phyloP scores from a whole-genome alignment of 2,113 vertebrate genomes.

The Elephantulus edwardii region DNA sequence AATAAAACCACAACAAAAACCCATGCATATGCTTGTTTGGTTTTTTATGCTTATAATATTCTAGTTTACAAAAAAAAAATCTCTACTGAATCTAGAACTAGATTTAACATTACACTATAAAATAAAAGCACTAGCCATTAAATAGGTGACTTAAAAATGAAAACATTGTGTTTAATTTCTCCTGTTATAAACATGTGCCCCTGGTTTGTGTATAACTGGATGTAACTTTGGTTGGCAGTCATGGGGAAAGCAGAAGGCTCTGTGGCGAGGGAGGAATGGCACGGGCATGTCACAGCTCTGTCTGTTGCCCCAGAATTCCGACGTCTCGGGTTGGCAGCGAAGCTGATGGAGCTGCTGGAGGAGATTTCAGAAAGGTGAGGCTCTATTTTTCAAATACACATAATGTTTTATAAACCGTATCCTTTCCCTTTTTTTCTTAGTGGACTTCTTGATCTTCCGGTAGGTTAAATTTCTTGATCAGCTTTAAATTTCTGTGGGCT shows the following conservation, averaged over 20 bases:
- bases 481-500: neutral
- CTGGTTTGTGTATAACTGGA: neutral
- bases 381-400: neutral
- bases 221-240: conserved; percentile 81
- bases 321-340: conserved; percentile 94
- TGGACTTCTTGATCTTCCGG: neutral
- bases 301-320: conserved; percentile 97
- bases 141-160: conserved; percentile 4
- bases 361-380: conserved; percentile 96
- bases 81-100: neutral
- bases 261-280: conserved; percentile 96
- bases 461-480: neutral
- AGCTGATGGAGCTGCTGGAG: conserved; percentile 96
- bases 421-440: neutral
- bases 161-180: neutral
- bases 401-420: neutral
- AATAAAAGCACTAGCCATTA: neutral
- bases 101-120: neutral
- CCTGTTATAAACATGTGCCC: neutral
- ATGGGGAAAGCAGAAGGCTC: conserved; percentile 99
- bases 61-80: neutral
- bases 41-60: conserved; percentile 8
- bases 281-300: conserved; percentile 95
- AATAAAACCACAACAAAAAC: too few relatives aligned
- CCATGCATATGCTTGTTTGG: neutral